Conservation (phyloP, 1,140 invertebrate species). For the Popillia japonica region DNA sequence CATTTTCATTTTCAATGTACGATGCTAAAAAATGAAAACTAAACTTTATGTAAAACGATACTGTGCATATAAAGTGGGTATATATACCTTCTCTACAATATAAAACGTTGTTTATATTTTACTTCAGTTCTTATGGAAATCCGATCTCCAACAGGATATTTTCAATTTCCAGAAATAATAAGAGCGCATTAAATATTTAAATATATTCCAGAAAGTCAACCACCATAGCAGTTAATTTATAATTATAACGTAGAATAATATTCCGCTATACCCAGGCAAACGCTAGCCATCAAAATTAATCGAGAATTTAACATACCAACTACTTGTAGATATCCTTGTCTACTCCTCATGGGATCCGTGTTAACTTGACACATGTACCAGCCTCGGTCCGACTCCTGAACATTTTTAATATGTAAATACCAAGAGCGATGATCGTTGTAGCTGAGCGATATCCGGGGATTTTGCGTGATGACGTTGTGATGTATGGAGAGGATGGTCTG, state of each 20-base stretch:
- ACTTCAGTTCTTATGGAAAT: background rate
- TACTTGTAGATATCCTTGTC: constrained; percentile 86
- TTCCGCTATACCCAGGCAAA: background rate
- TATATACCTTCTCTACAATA: background rate
- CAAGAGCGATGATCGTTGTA: constrained; percentile 89
- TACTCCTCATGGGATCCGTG: constrained; percentile 85
- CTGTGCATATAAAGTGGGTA: background rate
- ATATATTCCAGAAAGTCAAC: background rate
- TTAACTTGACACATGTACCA: constrained; percentile 90
- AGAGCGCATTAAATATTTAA: background rate
- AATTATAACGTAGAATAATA: constrained; percentile 11
- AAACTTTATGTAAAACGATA: background rate
- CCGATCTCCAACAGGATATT: background rate
- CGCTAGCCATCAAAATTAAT: constrained; percentile 20
- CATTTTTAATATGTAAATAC: constrained; percentile 85
- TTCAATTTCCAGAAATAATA: constrained; percentile 31
- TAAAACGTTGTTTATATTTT: background rate
- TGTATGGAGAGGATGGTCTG: constrained; percentile 92
- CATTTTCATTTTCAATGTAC: too few species aligned
- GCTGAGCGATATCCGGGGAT: constrained; percentile 83
- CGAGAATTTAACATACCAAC: constrained; percentile 72
- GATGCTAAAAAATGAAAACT: too few species aligned
- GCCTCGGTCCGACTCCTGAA: constrained; percentile 81
- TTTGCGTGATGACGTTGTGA: constrained; percentile 88
- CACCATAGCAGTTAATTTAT: background rate